Percentiles rank a stretch among this genome's conserved stretches.
phyloP scores from a whole-genome alignment of 2,797 vertebrate genomes.

The Saxicola maurus region DNA sequence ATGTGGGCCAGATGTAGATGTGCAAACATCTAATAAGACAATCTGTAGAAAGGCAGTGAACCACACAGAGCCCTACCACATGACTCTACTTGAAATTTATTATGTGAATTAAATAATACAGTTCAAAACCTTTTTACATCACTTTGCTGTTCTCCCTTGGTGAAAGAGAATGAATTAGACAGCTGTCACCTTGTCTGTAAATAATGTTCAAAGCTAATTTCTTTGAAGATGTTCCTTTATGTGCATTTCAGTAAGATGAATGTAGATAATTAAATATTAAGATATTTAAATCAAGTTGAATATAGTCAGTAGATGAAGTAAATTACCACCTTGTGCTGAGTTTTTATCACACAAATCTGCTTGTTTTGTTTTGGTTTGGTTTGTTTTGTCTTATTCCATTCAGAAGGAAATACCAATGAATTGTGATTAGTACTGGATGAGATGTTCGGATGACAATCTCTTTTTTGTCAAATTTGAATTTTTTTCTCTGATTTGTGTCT shows the following conservation, averaged over 20 bases:
- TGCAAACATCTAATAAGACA: not conserved
- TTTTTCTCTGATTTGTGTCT: not conserved
- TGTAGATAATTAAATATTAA: slow-evolving; percentile 61
- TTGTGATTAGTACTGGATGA: not conserved
- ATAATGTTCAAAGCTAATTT: slow-evolving; percentile 62
- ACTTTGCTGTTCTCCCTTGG: slow-evolving; percentile 42
- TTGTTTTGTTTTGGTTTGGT: not conserved
- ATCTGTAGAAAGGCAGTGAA: slow-evolving; percentile 7
- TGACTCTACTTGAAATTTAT: slow-evolving; percentile 25
- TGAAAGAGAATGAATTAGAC: slow-evolving; percentile 39
- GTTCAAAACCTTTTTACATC: slow-evolving; percentile 58
- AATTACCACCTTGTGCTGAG: slow-evolving; percentile 31
- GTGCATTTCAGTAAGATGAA: slow-evolving; percentile 23
- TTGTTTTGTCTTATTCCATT: not conserved
- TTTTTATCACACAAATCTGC: not conserved
- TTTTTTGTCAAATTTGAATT: not conserved
- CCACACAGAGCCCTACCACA: not conserved
- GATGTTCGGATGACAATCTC: not conserved
- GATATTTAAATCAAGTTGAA: slow-evolving; percentile 55
- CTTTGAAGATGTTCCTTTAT: slow-evolving; percentile 48
- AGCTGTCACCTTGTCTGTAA: slow-evolving; percentile 59
- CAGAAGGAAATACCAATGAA: not conserved
- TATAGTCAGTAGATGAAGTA: not conserved
- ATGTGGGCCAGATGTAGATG: not conserved
- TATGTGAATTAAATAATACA: slow-evolving; percentile 47